Evolutionary conservation across 2,113 vertebrate species (phyloP).

Genomic region (Microcebus griseorufus): DNA sequence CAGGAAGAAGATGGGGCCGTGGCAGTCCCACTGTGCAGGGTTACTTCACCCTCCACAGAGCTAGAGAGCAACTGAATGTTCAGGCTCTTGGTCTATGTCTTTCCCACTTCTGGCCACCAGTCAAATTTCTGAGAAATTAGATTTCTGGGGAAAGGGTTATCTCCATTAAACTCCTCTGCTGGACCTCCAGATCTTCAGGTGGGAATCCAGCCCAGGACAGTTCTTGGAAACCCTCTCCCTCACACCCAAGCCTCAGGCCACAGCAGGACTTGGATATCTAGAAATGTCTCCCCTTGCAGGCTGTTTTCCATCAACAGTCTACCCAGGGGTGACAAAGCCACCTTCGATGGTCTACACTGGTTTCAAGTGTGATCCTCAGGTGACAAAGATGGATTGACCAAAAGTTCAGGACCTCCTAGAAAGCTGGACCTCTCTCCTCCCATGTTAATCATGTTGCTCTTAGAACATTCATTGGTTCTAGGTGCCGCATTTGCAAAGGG

Average conservation of each 20-base stretch:
- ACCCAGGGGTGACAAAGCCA: background rate
- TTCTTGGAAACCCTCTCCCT: background rate
- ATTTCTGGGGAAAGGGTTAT: background rate
- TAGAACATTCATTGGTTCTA: background rate
- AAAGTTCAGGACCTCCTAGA: background rate
- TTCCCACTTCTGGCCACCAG: background rate
- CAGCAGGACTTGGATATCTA: background rate
- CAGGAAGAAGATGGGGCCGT: background rate
- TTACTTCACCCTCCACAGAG: background rate
- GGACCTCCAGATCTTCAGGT: background rate
- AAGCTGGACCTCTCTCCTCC: background rate
- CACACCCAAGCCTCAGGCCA: background rate
- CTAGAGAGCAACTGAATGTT: background rate
- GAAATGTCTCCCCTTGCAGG: background rate
- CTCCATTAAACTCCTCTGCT: background rate
- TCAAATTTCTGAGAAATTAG: background rate
- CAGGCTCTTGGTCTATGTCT: background rate
- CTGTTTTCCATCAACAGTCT: background rate
- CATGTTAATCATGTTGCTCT: background rate
- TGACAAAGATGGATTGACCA: background rate
- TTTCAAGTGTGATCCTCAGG: background rate
- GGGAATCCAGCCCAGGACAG: background rate
- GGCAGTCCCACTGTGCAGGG: fast-evolving
- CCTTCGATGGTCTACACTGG: background rate
- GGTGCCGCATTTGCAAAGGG: background rate